Evolutionary conservation across 2,113 vertebrate genomes (phyloP).

Genomic region (Proterorhinus semilunaris): DNA sequence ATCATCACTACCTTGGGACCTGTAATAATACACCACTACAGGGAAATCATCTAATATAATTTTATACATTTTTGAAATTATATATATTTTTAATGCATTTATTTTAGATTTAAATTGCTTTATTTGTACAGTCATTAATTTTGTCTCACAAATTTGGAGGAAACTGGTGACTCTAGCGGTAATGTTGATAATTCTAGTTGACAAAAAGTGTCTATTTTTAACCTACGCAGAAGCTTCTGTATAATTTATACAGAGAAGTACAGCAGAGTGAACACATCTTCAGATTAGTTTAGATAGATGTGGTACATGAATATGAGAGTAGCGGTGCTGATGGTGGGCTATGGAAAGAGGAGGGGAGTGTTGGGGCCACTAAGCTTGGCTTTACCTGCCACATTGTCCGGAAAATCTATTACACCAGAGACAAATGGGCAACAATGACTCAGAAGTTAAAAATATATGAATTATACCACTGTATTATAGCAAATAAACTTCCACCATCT

Average conservation of each 20-base stretch:
- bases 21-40: constrained; percentile 2
- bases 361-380: background rate
- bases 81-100: background rate
- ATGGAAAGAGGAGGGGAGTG: background rate
- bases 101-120: background rate
- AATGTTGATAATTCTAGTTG: constrained; percentile 19
- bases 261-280: constrained; percentile 58
- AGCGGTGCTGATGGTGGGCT: constrained; percentile 18
- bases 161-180: background rate
- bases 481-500: background rate
- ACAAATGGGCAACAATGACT: background rate
- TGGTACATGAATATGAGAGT: constrained; percentile 60
- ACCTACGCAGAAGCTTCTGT: constrained; percentile 43
- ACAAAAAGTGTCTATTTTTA: constrained; percentile 30
- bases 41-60: constrained; percentile 2
- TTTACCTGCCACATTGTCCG: constrained; percentile 30
- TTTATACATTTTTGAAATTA: background rate
- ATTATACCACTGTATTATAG: background rate
- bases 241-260: constrained; percentile 62
- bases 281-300: constrained; percentile 60
- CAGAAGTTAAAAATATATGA: background rate
- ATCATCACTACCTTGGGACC: background rate
- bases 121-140: background rate
- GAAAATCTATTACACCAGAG: constrained; percentile 27
- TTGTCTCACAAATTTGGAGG: background rate